Base-by-base conservation (phyloP, 2,113 vertebrate species). In the Motacilla alba region DNA sequence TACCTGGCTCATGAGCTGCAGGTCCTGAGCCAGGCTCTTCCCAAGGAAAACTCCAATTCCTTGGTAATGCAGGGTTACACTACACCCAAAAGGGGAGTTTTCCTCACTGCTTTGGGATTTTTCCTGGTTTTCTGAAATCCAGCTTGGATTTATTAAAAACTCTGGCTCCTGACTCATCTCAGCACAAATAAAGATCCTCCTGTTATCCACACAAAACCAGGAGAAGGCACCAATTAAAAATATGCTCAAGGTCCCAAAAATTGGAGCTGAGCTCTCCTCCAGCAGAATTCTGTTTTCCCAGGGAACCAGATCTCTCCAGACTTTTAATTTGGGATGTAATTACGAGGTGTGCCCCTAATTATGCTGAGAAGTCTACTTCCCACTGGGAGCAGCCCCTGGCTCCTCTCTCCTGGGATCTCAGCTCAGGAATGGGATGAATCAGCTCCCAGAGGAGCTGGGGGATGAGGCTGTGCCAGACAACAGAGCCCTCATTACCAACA, bases 221-320 rank as follows among this genome's bases (percentile, higher is more conserved):
- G 28, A 47, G 35, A 31, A 59, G 58, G 83, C 39, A 35, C 4
- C 28, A 15, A 27, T 43, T 24, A 68, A 31, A 53, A 87, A 30
- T 1, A 16, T 0, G 0, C 7, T 30, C 22, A 13, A 35, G 9
- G 30, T 11, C 33, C 67, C 21, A 7, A 24, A 79, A 62, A 22
- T 0, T 2, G 26, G 22, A 53, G 78, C 39, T 14, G 69, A 49
- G 64, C 17, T 60, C 33, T 33, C 44, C 68, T 33, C 37, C 44
- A 19, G 55, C 6, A 49, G 15, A 31, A 31, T 10, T 26, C 1
- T 0, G 1, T 7, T 69, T 66, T 33, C 11, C 28, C 50, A 35
- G 26, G 53, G 14, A 73, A 18, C 23, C 2, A 2, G 1, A 33
- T 2, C 7, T 16, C 83, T 50, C 47, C 44, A 6, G 49, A 44